phyloP scores from a whole-genome alignment of 2,888 invertebrate species.

The Cephus spinipes region DNA sequence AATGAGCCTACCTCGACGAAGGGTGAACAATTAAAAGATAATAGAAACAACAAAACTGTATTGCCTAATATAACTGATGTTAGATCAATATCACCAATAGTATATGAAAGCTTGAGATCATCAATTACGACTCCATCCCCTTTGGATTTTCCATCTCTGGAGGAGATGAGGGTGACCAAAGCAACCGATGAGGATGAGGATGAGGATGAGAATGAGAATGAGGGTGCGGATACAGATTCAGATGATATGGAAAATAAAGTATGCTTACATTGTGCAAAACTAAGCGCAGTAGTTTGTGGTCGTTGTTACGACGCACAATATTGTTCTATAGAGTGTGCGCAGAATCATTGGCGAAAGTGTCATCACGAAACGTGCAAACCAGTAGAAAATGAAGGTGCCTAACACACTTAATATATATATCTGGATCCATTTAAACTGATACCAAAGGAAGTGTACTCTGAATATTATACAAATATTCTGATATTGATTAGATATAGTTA shows the following conservation, averaged over 20 bases:
- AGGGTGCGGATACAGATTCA: not conserved
- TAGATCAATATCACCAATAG: not conserved
- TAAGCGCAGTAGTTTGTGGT: constrained; percentile 37
- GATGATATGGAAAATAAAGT: not conserved
- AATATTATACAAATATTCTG: too few species aligned
- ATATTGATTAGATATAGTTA: too few species aligned
- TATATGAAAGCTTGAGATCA: not conserved
- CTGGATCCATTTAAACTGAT: too few species aligned
- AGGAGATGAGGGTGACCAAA: not conserved
- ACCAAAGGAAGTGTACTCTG: too few species aligned
- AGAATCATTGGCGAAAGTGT: constrained; percentile 34
- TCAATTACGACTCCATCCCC: too few species aligned
- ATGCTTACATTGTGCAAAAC: constrained; percentile 29
- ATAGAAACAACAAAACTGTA: not conserved
- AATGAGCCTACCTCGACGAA: too few species aligned
- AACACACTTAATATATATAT: too few species aligned
- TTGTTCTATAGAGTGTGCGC: constrained; percentile 39
- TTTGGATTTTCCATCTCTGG: too few species aligned
- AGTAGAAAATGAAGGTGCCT: not conserved
- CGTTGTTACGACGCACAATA: constrained; percentile 41
- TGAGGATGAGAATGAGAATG: not conserved
- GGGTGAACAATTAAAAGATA: too few species aligned
- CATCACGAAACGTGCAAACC: constrained; percentile 40
- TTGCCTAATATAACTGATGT: not conserved
- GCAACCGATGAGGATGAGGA: not conserved